These are phyloP conservation scores for Urocolius indicus DNA, from an alignment of 2,113 vertebrate genomes.

Conservation along the genomic window DNA sequence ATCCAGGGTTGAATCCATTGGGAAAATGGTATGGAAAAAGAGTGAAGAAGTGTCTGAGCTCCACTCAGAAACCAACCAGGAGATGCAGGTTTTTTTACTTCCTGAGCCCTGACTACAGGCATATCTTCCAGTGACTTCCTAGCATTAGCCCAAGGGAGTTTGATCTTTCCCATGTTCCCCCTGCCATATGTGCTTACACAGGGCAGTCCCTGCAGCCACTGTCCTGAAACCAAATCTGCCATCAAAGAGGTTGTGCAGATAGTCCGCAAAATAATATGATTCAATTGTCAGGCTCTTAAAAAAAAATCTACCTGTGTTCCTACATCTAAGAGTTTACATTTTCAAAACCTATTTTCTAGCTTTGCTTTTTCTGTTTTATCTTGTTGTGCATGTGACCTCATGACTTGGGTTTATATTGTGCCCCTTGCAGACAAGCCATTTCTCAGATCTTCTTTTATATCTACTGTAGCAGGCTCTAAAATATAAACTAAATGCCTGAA, in stretches of 20 bases:
- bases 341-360: background rate
- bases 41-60: background rate
- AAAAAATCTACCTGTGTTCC: background rate
- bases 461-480: background rate
- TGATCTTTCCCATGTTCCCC: rapidly evolving
- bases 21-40: background rate
- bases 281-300: background rate
- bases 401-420: background rate
- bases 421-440: background rate
- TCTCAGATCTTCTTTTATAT: background rate
- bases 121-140: background rate
- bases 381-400: background rate
- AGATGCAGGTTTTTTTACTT: background rate
- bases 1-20: background rate
- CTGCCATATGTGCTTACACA: background rate
- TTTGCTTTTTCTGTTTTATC: background rate
- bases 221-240: background rate
- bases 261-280: background rate
- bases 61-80: background rate
- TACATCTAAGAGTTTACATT: background rate
- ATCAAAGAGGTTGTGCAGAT: background rate
- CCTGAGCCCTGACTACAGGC: background rate
- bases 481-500: background rate
- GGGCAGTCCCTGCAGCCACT: background rate
- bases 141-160: background rate